These are phyloP conservation scores for Cryptocephalus primarius DNA, from an alignment of 2,888 invertebrate species.

Conservation along the genomic window DNA sequence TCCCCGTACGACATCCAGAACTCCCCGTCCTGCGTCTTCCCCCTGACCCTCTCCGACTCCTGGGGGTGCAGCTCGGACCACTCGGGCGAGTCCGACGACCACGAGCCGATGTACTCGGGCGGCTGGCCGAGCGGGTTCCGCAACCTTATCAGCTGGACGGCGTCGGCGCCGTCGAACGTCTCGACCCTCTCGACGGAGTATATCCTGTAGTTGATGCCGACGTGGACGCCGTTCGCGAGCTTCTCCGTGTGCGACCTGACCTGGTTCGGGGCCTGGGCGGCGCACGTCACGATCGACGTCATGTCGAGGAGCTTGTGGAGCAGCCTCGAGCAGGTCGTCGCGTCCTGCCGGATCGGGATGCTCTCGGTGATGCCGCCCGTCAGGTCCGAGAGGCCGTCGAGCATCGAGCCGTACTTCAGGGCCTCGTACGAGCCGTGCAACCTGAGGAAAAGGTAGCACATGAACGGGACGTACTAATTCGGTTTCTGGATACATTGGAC, in stretches of 20 bases:
- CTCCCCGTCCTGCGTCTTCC: constrained; percentile 30
- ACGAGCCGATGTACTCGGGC: constrained; percentile 58
- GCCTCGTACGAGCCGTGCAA: constrained; percentile 90
- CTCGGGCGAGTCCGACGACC: constrained; percentile 55
- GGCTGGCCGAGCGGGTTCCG: constrained; percentile 55
- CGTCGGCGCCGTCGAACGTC: constrained; percentile 53
- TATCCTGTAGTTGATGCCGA: constrained; percentile 70
- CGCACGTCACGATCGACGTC: constrained; percentile 76
- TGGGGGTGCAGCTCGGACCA: constrained; percentile 65
- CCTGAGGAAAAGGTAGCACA: constrained; percentile 39
- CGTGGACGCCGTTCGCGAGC: constrained; percentile 54
- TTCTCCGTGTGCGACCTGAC: constrained; percentile 42
- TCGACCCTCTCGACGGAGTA: constrained; percentile 65
- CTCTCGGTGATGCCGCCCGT: constrained; percentile 85
- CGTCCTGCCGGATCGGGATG: constrained; percentile 59
- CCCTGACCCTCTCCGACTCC: constrained; percentile 59
- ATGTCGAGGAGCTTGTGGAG: constrained; percentile 63
- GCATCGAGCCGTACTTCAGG: constrained; percentile 78
- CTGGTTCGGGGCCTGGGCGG: constrained; percentile 47
- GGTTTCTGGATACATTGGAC: no score
- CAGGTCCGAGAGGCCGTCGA: constrained; percentile 79
- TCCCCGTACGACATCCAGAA: constrained; percentile 71
- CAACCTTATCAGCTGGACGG: constrained; percentile 58
- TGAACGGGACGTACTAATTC: no score
- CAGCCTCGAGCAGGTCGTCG: constrained; percentile 53